phyloP scores from a whole-genome alignment of 2,888 invertebrate species.

The Pammene fasciana region DNA sequence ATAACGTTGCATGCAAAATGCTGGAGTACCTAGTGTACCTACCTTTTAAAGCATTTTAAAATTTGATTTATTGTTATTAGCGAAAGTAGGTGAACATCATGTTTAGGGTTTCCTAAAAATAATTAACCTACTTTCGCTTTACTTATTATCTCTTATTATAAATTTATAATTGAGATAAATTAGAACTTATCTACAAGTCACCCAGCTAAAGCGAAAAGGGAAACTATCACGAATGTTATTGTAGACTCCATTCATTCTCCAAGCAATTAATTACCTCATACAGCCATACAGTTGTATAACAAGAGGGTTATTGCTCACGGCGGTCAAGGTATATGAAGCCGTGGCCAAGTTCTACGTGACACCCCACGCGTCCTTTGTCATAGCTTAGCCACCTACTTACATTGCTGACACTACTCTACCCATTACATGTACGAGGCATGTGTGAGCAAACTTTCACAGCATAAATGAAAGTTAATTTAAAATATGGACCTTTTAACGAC shows the following conservation, averaged over 20 bases:
- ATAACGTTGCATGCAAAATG: not conserved
- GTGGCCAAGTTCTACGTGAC: not conserved
- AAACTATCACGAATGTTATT: too few species aligned
- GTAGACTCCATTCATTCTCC: too few species aligned
- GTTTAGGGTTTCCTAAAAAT: too few species aligned
- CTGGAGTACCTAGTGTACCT: too few species aligned
- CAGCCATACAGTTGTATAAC: not conserved
- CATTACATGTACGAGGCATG: not conserved
- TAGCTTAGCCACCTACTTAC: not conserved
- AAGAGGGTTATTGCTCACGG: not conserved
- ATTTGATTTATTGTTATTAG: not conserved
- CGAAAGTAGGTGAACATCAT: too few species aligned
- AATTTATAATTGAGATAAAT: too few species aligned
- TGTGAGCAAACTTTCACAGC: constrained; percentile 6
- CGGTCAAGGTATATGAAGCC: not conserved
- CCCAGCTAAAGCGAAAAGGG: too few species aligned
- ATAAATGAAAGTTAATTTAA: constrained; percentile 9
- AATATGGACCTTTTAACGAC: not conserved
- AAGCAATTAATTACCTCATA: too few species aligned
- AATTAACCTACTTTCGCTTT: too few species aligned
- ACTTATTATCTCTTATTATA: too few species aligned
- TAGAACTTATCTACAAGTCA: too few species aligned
- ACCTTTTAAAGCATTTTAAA: not conserved
- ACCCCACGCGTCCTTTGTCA: not conserved
- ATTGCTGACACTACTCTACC: not conserved